These are phyloP conservation scores for Camponotus vicinus DNA, from an alignment of 1,140 invertebrate genomes.

Conservation along the genomic window DNA sequence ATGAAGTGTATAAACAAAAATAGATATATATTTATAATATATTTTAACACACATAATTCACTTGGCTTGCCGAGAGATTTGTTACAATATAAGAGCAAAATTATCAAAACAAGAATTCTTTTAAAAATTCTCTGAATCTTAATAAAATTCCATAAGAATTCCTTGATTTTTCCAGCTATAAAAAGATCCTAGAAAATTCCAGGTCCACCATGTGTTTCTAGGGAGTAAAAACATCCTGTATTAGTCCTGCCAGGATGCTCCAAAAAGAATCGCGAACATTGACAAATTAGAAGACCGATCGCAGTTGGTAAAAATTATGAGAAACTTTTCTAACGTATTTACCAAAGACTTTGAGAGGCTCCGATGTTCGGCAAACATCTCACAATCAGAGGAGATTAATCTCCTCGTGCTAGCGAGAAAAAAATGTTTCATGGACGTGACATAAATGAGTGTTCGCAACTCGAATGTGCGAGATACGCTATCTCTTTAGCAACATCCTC, in stretches of 20 bases:
- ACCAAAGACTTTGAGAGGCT: conserved; percentile 42
- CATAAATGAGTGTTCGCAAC: background rate
- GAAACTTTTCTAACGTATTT: conserved; percentile 21
- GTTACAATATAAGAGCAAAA: too few species aligned
- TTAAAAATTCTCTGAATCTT: too few species aligned
- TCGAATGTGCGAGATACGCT: background rate
- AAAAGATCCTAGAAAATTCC: too few species aligned
- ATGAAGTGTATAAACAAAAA: too few species aligned
- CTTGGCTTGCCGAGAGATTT: too few species aligned
- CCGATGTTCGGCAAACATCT: background rate
- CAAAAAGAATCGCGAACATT: background rate
- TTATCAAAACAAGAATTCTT: too few species aligned
- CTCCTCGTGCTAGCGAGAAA: background rate
- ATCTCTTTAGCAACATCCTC: background rate
- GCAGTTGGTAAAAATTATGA: conserved; percentile 64
- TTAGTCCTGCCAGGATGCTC: background rate
- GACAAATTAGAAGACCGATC: conserved; percentile 30
- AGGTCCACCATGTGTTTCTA: too few species aligned
- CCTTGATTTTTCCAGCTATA: too few species aligned
- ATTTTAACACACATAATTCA: too few species aligned
- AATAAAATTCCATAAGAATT: too few species aligned
- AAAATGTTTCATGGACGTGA: background rate
- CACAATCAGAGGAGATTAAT: conserved; percentile 46
- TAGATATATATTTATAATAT: too few species aligned
- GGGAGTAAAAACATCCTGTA: too few species aligned